A percentile compares a stretch with the other conserved stretches of the same genome.
These are phyloP conservation scores for Diabrotica undecimpunctata DNA, from an alignment of 1,140 invertebrate species.

Conservation along the genomic window DNA sequence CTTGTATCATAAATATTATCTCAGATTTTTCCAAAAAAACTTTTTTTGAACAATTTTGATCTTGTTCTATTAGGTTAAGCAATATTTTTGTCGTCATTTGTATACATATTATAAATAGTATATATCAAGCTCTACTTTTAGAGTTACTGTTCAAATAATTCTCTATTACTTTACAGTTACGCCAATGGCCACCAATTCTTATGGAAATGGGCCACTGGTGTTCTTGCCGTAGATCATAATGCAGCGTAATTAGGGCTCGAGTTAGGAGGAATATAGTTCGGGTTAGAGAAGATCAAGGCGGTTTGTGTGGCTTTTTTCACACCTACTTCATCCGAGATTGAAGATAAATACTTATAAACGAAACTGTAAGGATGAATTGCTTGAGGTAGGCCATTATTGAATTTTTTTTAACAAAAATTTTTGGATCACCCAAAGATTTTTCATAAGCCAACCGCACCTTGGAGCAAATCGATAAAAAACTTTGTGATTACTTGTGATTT, in stretches of 20 bases:
- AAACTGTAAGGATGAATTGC: slow-evolving; percentile 1
- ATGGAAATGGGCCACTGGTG: slow-evolving; percentile 17
- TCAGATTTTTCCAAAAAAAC: too few relatives aligned
- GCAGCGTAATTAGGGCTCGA: slow-evolving; percentile 16
- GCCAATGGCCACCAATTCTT: not conserved
- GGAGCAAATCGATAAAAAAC: not conserved
- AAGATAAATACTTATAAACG: slow-evolving; percentile 8
- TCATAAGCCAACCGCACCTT: not conserved
- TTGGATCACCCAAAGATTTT: not conserved
- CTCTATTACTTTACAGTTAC: not conserved
- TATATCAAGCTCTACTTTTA: too few relatives aligned
- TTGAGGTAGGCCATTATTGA: slow-evolving; percentile 6
- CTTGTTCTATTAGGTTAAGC: too few relatives aligned
- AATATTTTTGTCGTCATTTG: too few relatives aligned
- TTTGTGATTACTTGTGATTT: too few relatives aligned
- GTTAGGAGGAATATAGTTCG: slow-evolving; percentile 8
- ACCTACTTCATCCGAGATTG: slow-evolving; percentile 12
- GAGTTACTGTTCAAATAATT: too few relatives aligned
- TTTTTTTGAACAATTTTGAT: too few relatives aligned
- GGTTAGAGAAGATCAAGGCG: slow-evolving; percentile 10
- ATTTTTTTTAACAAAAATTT: not conserved
- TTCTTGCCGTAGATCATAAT: slow-evolving; percentile 5
- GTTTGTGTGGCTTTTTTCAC: slow-evolving; percentile 17
- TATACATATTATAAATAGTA: too few relatives aligned
- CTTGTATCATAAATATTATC: too few relatives aligned